Conservation (phyloP, 2,888 invertebrate species). For the Meandrusa payeni region DNA sequence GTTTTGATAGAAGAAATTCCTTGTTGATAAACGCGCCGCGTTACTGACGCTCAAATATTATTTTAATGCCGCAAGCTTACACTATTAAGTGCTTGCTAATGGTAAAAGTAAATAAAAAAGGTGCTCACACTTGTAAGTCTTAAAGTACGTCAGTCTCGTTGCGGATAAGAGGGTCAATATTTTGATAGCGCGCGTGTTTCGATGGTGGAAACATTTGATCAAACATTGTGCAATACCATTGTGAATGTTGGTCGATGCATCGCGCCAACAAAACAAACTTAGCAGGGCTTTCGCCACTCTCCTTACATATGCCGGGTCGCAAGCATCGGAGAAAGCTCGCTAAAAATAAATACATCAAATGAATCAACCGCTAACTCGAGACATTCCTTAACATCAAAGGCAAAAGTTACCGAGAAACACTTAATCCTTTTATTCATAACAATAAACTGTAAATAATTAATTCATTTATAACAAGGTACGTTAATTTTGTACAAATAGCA, state of each 20-base stretch:
- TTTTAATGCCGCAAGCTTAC: conserved; percentile 56
- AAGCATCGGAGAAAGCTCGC: conserved; percentile 37
- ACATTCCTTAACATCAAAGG: conserved; percentile 70
- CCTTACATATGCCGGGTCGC: conserved; percentile 45
- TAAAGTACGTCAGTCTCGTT: conserved; percentile 60
- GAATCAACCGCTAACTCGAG: conserved; percentile 68
- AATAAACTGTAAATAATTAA: conserved; percentile 13
- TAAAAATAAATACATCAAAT: conserved; percentile 62
- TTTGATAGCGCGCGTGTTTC: conserved; percentile 72
- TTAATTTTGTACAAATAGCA: too few relatives aligned
- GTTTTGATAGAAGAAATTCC: conserved; percentile 58
- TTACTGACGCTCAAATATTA: conserved; percentile 58
- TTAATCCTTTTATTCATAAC: conserved; percentile 10
- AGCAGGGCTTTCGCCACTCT: conserved; percentile 53
- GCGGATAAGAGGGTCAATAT: conserved; percentile 77
- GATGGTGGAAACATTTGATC: conserved; percentile 70
- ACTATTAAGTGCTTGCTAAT: conserved; percentile 67
- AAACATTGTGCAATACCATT: conserved; percentile 72
- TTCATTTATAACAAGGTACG: too few relatives aligned
- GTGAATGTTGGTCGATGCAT: conserved; percentile 42
- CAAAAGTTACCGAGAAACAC: conserved; percentile 31
- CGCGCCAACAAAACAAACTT: conserved; percentile 50
- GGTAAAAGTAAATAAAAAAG: conserved; percentile 67
- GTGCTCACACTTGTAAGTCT: conserved; percentile 61
- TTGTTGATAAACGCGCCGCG: conserved; percentile 45